These are phyloP conservation scores for Ianthella basta DNA, from an alignment of 37 sponge, comb jelly and placozoan genomes.

Conservation along the genomic window DNA sequence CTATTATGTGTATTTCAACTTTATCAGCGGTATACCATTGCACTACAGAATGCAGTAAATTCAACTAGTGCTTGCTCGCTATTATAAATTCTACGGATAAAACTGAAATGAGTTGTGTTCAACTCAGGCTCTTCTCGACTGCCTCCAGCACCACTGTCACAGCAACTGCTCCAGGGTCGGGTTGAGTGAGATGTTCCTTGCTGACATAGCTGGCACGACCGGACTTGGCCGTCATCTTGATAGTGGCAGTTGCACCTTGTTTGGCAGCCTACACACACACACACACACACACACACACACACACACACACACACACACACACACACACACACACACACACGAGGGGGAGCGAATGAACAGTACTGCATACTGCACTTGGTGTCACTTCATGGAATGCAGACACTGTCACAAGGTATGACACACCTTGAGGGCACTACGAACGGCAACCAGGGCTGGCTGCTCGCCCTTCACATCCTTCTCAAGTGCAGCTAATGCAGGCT, in stretches of 20 bases:
- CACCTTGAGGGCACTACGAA: neutral
- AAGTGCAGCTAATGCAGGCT: conserved; percentile 49
- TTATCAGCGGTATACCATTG: no score
- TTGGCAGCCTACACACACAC: conserved; percentile 54
- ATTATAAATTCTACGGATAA: no score
- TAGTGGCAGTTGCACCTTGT: conserved; percentile 65
- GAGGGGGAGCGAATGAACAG: no score
- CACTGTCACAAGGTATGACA: neutral
- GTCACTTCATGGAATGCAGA: neutral
- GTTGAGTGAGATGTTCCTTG: conserved; percentile 59
- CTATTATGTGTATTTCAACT: no score
- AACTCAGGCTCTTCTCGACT: conserved; percentile 1
- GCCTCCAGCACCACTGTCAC: conserved; percentile 75
- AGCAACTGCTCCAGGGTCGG: conserved; percentile 85
- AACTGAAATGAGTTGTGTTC: no score
- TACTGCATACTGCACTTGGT: no score
- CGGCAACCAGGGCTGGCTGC: neutral
- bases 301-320: no score
- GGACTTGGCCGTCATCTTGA: conserved; percentile 71
- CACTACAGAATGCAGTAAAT: no score
- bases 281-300: neutral
- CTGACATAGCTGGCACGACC: conserved; percentile 86
- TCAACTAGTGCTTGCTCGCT: no score
- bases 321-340: no score
- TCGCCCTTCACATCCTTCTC: neutral